A percentile compares a stretch with the other conserved stretches of the same genome.
Evolutionary conservation across 2,113 vertebrate species (phyloP).

Genomic region (Lepus europaeus): DNA sequence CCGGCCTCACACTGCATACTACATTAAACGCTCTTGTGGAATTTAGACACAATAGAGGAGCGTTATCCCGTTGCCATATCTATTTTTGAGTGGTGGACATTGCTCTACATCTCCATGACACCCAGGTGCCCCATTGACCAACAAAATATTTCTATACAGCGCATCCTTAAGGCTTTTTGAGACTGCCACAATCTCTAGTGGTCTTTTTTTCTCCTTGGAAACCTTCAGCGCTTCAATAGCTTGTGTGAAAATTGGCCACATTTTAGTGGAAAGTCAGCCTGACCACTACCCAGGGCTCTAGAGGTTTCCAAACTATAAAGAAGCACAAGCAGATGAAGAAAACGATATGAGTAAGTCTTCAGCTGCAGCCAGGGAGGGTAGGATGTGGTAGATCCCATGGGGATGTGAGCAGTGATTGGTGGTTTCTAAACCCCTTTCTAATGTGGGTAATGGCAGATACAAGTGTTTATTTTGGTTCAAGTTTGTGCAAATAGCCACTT

Average conservation of each 20-base stretch:
- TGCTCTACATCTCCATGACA: background rate
- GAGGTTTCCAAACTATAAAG: background rate
- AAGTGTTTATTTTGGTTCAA: background rate
- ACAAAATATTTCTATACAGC: background rate
- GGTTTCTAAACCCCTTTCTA: background rate
- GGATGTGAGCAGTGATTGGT: background rate
- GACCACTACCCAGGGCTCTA: rapidly evolving
- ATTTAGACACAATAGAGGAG: background rate
- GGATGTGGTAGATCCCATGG: background rate
- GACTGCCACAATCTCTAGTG: background rate
- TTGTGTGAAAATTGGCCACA: background rate
- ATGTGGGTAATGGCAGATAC: background rate
- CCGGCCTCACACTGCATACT: background rate
- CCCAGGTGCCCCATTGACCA: background rate
- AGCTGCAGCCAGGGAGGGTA: background rate
- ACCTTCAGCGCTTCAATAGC: background rate
- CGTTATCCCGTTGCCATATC: background rate
- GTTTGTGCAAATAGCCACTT: background rate
- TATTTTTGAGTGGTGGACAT: background rate
- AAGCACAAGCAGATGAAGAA: background rate
- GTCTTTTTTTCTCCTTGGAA: background rate
- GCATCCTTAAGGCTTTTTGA: background rate
- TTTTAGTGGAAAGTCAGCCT: background rate
- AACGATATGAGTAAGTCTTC: background rate
- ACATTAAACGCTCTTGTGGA: background rate